phyloP scores from a whole-genome alignment of 2,113 vertebrate genomes.

The Rhagologus leucostigma region DNA sequence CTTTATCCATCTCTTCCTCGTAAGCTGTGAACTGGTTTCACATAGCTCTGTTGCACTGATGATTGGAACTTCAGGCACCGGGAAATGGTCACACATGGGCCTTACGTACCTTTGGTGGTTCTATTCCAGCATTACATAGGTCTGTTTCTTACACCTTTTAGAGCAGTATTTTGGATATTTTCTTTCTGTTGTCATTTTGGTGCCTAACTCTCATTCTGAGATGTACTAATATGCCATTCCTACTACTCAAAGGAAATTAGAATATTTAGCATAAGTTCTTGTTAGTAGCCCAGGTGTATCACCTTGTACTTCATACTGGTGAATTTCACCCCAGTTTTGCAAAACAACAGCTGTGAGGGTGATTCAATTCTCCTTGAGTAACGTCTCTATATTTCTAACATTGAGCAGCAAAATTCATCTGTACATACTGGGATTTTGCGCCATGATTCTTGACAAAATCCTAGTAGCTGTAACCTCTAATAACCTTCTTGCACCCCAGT shows the following conservation, averaged over 20 bases:
- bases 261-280: neutral
- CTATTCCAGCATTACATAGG: neutral
- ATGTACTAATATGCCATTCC: neutral
- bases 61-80: neutral
- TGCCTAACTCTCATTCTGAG: neutral
- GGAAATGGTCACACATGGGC: neutral
- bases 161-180: neutral
- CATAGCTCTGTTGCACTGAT: neutral
- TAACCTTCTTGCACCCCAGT: neutral
- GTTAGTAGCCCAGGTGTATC: neutral
- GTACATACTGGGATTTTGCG: neutral
- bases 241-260: neutral
- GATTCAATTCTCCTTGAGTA: neutral
- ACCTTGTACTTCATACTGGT: neutral
- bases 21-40: neutral
- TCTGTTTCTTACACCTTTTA: neutral
- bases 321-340: neutral
- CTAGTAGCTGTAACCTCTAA: neutral
- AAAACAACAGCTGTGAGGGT: neutral
- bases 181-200: neutral
- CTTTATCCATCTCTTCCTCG: neutral
- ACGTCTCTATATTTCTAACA: neutral
- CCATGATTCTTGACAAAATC: neutral
- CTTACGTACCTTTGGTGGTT: neutral
- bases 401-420: neutral